Evolutionary conservation across 2,797 vertebrate species (phyloP).

Genomic region (Rhinophrynus dorsalis): DNA sequence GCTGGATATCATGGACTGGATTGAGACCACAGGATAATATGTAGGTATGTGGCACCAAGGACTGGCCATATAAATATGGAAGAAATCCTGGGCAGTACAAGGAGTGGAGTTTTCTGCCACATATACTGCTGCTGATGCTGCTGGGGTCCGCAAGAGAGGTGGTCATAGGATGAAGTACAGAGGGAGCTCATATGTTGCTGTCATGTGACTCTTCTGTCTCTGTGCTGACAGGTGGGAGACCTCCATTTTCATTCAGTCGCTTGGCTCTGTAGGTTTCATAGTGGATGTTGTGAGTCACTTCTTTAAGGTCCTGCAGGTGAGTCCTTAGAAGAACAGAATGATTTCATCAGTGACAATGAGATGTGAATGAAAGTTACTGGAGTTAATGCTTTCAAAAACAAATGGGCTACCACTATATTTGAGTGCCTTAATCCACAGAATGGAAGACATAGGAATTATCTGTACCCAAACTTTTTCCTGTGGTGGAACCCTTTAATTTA

Average conservation of each 20-base stretch:
- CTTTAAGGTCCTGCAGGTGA: slow-evolving; percentile 96
- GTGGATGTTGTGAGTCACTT: slow-evolving; percentile 97
- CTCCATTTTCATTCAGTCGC: slow-evolving; percentile 91
- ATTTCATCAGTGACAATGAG: too few species aligned
- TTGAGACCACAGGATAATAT: background rate
- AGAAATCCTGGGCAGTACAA: background rate
- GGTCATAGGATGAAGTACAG: slow-evolving; percentile 47
- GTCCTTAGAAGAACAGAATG: slow-evolving; percentile 73
- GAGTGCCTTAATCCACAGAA: too few species aligned
- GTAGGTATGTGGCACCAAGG: background rate
- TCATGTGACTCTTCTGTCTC: slow-evolving; percentile 71
- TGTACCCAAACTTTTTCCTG: too few species aligned
- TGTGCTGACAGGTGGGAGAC: slow-evolving; percentile 85
- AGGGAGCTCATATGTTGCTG: slow-evolving; percentile 83
- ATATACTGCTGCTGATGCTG: background rate
- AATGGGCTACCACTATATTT: too few species aligned
- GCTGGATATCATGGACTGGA: background rate
- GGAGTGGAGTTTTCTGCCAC: background rate
- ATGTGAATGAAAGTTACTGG: too few species aligned
- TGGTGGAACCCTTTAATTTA: too few species aligned
- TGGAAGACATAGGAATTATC: too few species aligned
- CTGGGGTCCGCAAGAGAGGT: slow-evolving; percentile 45
- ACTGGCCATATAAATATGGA: too few species aligned
- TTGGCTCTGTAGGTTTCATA: slow-evolving; percentile 97
- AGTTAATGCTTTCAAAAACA: too few species aligned